Evolutionary conservation across 2,113 vertebrate genomes (phyloP).

Genomic region (Crotalus viridis): DNA sequence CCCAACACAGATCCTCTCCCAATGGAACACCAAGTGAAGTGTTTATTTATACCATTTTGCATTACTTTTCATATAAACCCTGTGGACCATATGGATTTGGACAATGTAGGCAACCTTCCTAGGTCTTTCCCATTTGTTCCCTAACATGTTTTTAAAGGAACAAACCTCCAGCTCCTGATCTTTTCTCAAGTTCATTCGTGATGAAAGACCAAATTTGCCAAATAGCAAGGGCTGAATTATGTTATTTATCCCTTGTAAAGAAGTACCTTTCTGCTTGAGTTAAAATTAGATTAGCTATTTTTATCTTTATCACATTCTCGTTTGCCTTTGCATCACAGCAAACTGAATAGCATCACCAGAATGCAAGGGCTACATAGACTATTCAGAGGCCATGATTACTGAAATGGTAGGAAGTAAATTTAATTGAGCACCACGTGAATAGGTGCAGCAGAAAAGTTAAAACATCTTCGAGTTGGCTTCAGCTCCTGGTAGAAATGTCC

Average conservation of each 20-base stretch:
- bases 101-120: conserved; percentile 17
- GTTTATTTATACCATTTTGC: conserved; percentile 23
- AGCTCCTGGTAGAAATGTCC: neutral
- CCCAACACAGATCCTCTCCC: neutral
- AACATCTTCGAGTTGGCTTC: neutral
- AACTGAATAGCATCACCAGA: neutral
- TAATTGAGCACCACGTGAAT: neutral
- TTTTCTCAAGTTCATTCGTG: conserved; percentile 33
- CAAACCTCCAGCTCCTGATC: conserved; percentile 15
- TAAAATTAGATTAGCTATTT: neutral
- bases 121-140: conserved; percentile 3
- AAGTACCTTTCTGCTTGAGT: neutral
- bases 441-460: neutral
- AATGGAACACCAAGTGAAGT: neutral
- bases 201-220: conserved; percentile 17
- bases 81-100: conserved; percentile 23
- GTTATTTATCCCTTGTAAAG: neutral
- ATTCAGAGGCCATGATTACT: neutral
- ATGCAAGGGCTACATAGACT: neutral
- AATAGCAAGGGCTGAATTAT: neutral
- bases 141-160: conserved; percentile 30
- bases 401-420: neutral
- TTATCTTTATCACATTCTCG: neutral
- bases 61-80: neutral
- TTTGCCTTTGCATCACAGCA: neutral